Percentiles rank a stretch among this genome's conserved stretches.
phyloP scores from a whole-genome alignment of 2,888 invertebrate species.

The Drosophila limbata region DNA sequence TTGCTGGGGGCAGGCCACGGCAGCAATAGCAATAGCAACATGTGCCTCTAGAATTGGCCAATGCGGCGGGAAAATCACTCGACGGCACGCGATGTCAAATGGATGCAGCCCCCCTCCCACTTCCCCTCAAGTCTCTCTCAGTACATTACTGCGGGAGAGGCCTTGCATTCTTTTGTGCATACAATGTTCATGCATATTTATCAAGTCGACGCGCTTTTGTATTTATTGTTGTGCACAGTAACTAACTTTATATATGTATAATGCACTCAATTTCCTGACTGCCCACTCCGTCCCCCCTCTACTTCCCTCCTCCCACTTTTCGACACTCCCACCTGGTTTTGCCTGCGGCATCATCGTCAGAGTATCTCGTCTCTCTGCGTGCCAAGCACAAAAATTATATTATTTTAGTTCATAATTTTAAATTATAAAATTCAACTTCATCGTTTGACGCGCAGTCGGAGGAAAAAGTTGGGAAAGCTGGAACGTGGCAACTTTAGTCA shows the following conservation, averaged over 20 bases:
- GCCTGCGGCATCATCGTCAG: constrained; percentile 38
- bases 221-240: constrained; percentile 62
- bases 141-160: background rate
- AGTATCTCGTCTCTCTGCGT: constrained; percentile 60
- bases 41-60: constrained; percentile 71
- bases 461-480: constrained; percentile 52
- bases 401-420: constrained; percentile 80
- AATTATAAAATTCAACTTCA: constrained; percentile 73
- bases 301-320: background rate
- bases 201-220: constrained; percentile 74
- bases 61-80: constrained; percentile 82
- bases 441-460: constrained; percentile 26
- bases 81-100: constrained; percentile 83
- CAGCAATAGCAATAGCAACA: constrained; percentile 15
- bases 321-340: constrained; percentile 25
- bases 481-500: constrained; percentile 54
- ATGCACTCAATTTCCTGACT: constrained; percentile 74
- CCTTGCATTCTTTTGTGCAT: constrained; percentile 75
- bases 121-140: background rate
- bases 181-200: constrained; percentile 78
- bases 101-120: constrained; percentile 36
- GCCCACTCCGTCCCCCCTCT: constrained; percentile 17
- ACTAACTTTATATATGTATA: constrained; percentile 59
- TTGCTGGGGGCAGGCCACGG: constrained; percentile 20
- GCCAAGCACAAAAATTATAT: constrained; percentile 72